Base-by-base conservation (phyloP, 1,140 invertebrate genomes). In the Macrobrachium nipponense region DNA sequence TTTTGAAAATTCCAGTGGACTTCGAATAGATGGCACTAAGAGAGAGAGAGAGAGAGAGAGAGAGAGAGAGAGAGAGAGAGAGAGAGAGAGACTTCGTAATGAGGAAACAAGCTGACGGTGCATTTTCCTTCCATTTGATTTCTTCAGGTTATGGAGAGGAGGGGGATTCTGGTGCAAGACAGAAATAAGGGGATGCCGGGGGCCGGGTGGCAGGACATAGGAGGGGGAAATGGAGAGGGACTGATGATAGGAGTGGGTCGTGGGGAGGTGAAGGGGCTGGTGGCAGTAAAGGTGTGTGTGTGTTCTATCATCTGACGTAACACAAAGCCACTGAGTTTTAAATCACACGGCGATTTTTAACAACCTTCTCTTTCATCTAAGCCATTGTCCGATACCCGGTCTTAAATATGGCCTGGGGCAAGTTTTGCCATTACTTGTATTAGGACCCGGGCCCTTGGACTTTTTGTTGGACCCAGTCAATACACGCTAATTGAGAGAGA, bases 381-480 rank as follows among this genome's bases (percentile, higher is more conserved):
- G 75, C 75, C 75, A 78, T 78, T 78, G 75, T 78, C 75, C 75
- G 59, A 78, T 78, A 78, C 51, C 75, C 51, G 75, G 43, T n/a
- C 75, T 78, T 78, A 78, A 78, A 78, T 59, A 78, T 78, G 51
- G 75, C 75, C 75, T 43, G 75, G 75, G 51, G 75, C 51, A 58
- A 23, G 75, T 78, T 78, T 78, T 78, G 75, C 75, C 75, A 78
- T 78, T 78, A 78, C 75, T 51, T 59, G 75, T 78, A 78, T 78
- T 78, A 78, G 75, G 75, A 78, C 58, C n/a, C 20, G 43, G 75
- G 51, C n/a, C 64, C 64, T 68, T 27, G n/a, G 75, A 78, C 18
- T 78, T 78, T 78, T 78, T 78, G 36, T 58, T n/a, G 75, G 58
- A 59, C 75, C 75, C 75, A 78, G 75, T 78, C 75, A 78, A 78